Evolutionary conservation across 2,888 invertebrate genomes (phyloP).

Genomic region (Nycteola revayana): DNA sequence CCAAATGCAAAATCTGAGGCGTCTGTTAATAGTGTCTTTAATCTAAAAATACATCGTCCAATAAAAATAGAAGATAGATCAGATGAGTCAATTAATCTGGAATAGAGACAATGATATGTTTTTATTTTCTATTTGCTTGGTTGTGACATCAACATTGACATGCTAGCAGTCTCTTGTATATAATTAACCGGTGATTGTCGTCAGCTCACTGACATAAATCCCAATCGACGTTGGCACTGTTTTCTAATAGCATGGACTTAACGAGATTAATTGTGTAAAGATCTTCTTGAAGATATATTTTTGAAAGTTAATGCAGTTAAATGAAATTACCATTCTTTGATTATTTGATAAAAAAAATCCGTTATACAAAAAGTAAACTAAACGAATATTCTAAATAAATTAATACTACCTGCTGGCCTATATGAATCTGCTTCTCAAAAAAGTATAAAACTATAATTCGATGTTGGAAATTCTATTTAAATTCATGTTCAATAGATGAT

Average conservation of each 20-base stretch:
- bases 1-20: no score
- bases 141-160: conserved; percentile 66
- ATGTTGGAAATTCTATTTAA: no score
- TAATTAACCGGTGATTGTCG: conserved; percentile 43
- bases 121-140: conserved; percentile 33
- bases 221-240: conserved; percentile 53
- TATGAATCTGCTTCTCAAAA: no score
- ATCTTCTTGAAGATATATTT: conserved; percentile 4
- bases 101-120: conserved; percentile 36
- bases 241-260: conserved; percentile 16
- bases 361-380: no score
- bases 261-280: conserved; percentile 30
- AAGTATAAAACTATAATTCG: no score
- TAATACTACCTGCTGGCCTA: no score
- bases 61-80: conserved; percentile 20
- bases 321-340: no score
- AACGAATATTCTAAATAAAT: no score
- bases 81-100: conserved; percentile 38
- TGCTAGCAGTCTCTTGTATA: conserved; percentile 54
- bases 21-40: no score
- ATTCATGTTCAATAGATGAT: no score
- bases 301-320: no score
- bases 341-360: no score
- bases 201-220: conserved; percentile 45
- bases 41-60: conserved; percentile 6